Evolutionary conservation across 2,113 vertebrate species (phyloP), one percentile per base, ranked within the genome.

Genomic region (Sterrhoptilus dennistouni): DNA sequence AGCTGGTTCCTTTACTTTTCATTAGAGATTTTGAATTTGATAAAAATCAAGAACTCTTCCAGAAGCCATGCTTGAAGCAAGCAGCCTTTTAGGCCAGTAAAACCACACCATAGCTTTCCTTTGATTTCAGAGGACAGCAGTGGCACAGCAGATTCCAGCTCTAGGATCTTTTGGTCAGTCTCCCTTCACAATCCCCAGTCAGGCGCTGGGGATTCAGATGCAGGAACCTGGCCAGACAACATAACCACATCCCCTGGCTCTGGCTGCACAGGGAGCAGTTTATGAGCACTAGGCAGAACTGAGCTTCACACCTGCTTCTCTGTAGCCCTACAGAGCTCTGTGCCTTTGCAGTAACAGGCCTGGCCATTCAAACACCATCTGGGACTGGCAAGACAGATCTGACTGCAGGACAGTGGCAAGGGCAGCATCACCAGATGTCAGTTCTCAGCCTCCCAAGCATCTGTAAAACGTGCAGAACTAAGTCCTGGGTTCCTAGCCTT

Each of bases 221-320:
- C 89, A 95, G 93, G 76, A 91, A 90, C 77, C 87, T 74, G 93
- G 63, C 84, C 78, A 88, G 90, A 93, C 59, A 2, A 53, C 14
- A 12, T 36, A 94, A 85, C 77, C 91, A 91, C 90, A 85, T 85
- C 74, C 93, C 77, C 50, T 35, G 66, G 74, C 74, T 82, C 82
- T 50, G 78, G 78, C 82, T 2, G 9, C 78, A 70, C 38, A 53
- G 63, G 5, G 36, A 91, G 82, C 53, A 40, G 54, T 86, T 91
- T 42, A 65, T 45, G 68, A 95, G 91, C 85, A 29, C 5, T 0
- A 69, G 56, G 87, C 84, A 88, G 71, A 93, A 64, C 29, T 4
- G 3, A 89, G 69, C 52, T 68, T 59, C 72, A 56, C 72, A 88
- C 86, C 60, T 95, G 66, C 54, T 54, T 27, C 33, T 64, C 74